Conservation (phyloP, 1,140 invertebrate species). For the Belonocnema kinseyi region DNA sequence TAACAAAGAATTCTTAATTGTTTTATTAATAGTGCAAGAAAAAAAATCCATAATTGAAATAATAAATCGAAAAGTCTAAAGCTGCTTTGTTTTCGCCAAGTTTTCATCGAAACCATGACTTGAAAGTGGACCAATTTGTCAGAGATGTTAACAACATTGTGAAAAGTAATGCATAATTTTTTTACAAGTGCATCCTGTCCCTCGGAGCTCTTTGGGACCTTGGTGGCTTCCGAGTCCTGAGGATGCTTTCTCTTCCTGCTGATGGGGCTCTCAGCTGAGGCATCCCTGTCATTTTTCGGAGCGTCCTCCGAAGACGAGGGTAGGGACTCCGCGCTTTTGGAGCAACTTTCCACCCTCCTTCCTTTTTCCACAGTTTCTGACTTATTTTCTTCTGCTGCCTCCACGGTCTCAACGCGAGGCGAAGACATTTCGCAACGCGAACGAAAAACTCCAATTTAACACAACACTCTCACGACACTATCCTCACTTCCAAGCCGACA, state of each 20-base stretch:
- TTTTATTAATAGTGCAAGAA: too few relatives aligned
- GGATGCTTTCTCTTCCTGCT: conserved; percentile 36
- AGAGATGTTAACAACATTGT: not conserved
- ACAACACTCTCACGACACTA: too few relatives aligned
- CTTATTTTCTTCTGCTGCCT: conserved; percentile 29
- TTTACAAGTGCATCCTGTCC: conserved; percentile 38
- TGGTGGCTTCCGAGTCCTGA: conserved; percentile 37
- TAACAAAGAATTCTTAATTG: too few relatives aligned
- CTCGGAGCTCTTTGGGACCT: conserved; percentile 34
- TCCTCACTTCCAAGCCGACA: too few relatives aligned
- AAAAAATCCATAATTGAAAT: too few relatives aligned
- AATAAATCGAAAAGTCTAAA: too few relatives aligned
- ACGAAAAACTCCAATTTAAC: not conserved
- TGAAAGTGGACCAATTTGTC: not conserved
- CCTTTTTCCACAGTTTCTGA: not conserved
- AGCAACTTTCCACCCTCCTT: not conserved
- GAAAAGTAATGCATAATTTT: not conserved
- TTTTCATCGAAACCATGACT: too few relatives aligned
- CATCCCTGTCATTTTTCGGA: conserved; percentile 8
- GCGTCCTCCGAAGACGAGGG: not conserved
- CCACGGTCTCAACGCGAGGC: conserved; percentile 18
- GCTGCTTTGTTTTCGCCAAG: too few relatives aligned
- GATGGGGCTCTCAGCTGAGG: not conserved
- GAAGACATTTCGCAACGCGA: conserved; percentile 40
- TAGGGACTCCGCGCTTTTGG: conserved; percentile 14